Evolutionary conservation across 2,888 invertebrate genomes (phyloP).

Genomic region (Marasmarcha lunaedactyla): DNA sequence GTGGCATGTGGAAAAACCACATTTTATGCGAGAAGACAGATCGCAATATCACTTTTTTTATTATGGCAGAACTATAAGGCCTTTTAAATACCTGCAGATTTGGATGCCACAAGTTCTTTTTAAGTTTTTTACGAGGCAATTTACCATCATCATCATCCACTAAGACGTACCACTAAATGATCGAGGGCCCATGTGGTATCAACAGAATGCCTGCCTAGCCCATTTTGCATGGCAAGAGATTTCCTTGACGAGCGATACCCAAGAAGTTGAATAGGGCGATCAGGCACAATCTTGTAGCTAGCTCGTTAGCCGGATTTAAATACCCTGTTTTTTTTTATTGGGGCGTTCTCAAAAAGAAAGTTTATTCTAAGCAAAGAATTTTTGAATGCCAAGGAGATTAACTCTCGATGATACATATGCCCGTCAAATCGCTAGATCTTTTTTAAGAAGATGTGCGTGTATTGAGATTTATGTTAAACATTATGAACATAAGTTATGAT

Average conservation of each 20-base stretch:
- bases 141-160: conserved; percentile 1
- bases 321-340: conserved; percentile 8
- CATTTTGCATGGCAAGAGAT: conserved; percentile 8
- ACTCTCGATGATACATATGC: no score
- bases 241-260: conserved; percentile 8
- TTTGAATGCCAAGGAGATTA: conserved; percentile 1
- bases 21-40: no score
- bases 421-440: no score
- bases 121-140: conserved; percentile 7
- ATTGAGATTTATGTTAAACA: no score
- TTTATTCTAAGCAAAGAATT: conserved; percentile 7
- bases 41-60: conserved; percentile 17
- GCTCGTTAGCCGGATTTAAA: conserved; percentile 9
- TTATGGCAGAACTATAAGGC: no score
- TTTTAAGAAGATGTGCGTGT: no score
- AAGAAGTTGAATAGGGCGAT: conserved; percentile 8
- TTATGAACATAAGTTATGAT: no score
- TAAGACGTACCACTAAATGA: conserved; percentile 1
- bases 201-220: conserved; percentile 13
- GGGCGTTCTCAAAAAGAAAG: conserved; percentile 11
- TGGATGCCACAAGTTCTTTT: conserved; percentile 8
- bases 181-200: conserved; percentile 10
- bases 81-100: conserved; percentile 10
- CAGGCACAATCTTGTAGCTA: conserved; percentile 10
- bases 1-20: no score